Percentiles rank a stretch among this genome's conserved stretches.
phyloP scores from a whole-genome alignment of 2,888 invertebrate genomes.

The Cabera pusaria region DNA sequence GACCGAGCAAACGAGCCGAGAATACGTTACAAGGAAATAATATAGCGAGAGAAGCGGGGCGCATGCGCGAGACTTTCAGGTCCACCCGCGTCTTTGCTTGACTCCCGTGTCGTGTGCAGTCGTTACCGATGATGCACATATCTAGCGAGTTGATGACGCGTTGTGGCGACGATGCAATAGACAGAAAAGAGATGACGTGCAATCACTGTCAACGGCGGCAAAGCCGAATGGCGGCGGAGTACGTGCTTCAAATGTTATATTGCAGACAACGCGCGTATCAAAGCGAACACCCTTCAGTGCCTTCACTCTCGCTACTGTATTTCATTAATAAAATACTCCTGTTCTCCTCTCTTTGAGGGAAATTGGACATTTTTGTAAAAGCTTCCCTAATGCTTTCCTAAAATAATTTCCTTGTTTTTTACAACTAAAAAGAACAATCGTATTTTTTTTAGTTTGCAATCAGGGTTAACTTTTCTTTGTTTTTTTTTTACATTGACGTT shows the following conservation, averaged over 20 bases:
- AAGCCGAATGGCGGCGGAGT: constrained; percentile 34
- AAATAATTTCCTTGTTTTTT: constrained; percentile 8
- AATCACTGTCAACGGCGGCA: constrained; percentile 48
- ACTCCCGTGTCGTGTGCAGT: constrained; percentile 36
- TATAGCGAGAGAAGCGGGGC: constrained; percentile 54
- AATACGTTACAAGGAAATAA: constrained; percentile 65
- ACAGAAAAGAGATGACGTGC: constrained; percentile 42
- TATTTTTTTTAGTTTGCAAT: no score
- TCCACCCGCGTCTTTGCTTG: constrained; percentile 53
- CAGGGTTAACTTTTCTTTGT: no score
- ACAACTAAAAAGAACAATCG: constrained; percentile 1
- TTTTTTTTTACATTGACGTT: no score
- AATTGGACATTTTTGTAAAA: constrained; percentile 17
- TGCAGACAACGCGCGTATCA: constrained; percentile 39
- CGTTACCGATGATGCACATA: constrained; percentile 48
- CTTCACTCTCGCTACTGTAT: constrained; percentile 2
- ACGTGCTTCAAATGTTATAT: constrained; percentile 57
- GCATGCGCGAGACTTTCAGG: constrained; percentile 61
- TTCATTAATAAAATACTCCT: constrained; percentile 20
- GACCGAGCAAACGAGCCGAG: constrained; percentile 67
- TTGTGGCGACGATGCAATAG: constrained; percentile 55
- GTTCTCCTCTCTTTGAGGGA: constrained; percentile 4
- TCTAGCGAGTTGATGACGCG: constrained; percentile 46
- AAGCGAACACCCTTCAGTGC: constrained; percentile 4
- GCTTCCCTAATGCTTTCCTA: constrained; percentile 5